Conservation (phyloP, 1,140 invertebrate species). For the Neodiprion virginianus region DNA sequence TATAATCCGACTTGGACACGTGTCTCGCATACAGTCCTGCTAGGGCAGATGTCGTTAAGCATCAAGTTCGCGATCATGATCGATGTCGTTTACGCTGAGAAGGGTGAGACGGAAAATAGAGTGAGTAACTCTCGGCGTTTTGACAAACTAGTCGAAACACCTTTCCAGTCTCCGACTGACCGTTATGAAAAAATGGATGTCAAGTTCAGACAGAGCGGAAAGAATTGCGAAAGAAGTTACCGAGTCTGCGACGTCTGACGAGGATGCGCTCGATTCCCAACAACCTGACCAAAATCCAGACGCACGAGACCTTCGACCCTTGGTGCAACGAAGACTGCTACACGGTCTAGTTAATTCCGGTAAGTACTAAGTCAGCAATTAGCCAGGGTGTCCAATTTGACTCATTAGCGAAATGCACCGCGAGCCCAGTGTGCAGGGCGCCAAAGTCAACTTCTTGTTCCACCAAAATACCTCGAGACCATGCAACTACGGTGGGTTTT, state of each 20-base stretch:
- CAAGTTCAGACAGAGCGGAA: too few species aligned
- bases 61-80: not conserved
- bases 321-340: not conserved
- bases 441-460: not conserved
- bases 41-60: not conserved
- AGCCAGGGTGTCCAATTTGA: conserved; percentile 33
- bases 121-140: too few species aligned
- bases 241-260: too few species aligned
- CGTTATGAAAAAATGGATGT: too few species aligned
- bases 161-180: too few species aligned
- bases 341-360: conserved; percentile 5
- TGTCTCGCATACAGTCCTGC: not conserved
- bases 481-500: not conserved
- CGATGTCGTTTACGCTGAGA: not conserved
- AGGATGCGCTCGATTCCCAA: too few species aligned
- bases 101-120: too few species aligned
- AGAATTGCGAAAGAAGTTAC: too few species aligned
- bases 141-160: too few species aligned
- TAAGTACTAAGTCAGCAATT: not conserved
- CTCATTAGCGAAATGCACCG: conserved; percentile 41
- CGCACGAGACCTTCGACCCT: too few species aligned
- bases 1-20: conserved; percentile 1
- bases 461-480: not conserved
- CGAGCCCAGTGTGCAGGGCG: not conserved
- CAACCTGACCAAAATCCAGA: too few species aligned